Evolutionary conservation across 2,888 invertebrate genomes (phyloP).

Genomic region (Sphaerophoria rueppellii): DNA sequence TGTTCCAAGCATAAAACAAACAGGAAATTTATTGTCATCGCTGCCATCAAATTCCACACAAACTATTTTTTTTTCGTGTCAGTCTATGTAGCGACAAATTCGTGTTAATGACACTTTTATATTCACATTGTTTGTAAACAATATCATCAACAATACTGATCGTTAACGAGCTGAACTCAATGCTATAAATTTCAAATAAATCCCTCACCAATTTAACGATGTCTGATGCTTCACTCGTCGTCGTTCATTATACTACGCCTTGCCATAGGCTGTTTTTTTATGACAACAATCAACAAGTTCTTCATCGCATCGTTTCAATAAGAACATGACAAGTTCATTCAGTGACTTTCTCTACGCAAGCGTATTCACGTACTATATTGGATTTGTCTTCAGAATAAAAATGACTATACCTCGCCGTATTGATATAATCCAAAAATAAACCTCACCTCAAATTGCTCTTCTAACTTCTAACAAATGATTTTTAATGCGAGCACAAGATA

Average conservation of each 20-base stretch:
- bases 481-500: neutral
- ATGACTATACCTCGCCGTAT: constrained; percentile 16
- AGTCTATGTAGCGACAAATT: neutral
- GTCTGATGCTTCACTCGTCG: constrained; percentile 2
- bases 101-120: constrained; percentile 2
- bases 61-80: too few species aligned
- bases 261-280: constrained; percentile 26
- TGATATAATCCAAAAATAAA: constrained; percentile 52
- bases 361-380: neutral
- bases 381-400: constrained; percentile 37
- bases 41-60: too few species aligned
- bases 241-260: neutral
- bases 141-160: constrained; percentile 1
- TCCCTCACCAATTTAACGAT: constrained; percentile 36
- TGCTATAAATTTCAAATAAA: constrained; percentile 27
- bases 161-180: constrained; percentile 26
- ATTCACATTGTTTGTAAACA: neutral
- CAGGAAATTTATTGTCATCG: too few species aligned
- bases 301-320: neutral
- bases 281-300: constrained; percentile 44
- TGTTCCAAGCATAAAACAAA: too few species aligned
- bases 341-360: too few species aligned
- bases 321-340: too few species aligned
- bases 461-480: constrained; percentile 15
- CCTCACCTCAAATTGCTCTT: constrained; percentile 26